A percentile compares a stretch with the other conserved stretches of the same genome.
phyloP scores from a whole-genome alignment of 1,140 invertebrate genomes.

The Anastrepha obliqua region DNA sequence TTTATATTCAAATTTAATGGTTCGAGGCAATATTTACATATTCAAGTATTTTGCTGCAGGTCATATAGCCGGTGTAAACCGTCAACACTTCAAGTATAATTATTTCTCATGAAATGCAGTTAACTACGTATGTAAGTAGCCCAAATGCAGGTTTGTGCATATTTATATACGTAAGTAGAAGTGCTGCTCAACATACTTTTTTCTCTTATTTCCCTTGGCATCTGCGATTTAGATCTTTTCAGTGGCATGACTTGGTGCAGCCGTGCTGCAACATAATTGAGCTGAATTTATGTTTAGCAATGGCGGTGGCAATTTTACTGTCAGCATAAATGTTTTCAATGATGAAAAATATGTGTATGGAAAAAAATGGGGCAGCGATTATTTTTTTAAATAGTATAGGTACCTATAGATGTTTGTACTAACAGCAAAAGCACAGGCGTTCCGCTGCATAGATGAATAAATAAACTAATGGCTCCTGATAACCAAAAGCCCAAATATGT shows the following conservation, averaged over 20 bases:
- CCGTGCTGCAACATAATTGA: neutral
- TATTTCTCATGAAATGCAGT: constrained; percentile 12
- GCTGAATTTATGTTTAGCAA: neutral
- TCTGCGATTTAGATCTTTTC: neutral
- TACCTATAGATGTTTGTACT: too few relatives aligned
- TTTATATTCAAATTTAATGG: neutral
- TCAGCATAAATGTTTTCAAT: neutral
- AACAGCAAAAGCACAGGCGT: too few relatives aligned
- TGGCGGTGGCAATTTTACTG: neutral
- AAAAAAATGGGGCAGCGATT: too few relatives aligned
- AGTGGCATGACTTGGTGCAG: neutral
- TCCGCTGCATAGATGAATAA: too few relatives aligned
- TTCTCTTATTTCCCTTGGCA: neutral
- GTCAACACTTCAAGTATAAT: neutral
- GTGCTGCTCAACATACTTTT: neutral
- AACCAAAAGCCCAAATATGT: too few relatives aligned
- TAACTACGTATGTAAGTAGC: neutral
- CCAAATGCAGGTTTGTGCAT: neutral
- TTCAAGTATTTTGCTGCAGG: neutral
- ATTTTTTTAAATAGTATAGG: too few relatives aligned
- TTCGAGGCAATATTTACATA: neutral
- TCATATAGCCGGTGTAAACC: neutral
- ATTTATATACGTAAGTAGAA: neutral
- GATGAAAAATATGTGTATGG: neutral
- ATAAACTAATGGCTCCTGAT: too few relatives aligned